These are phyloP conservation scores for human DNA, from an alignment of 2,113 vertebrate species.

Conservation along the genomic window GRCh38 chr2:215194501-215195000, in stretches of 20 bases:
- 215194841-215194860: not conserved
- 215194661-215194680: conserved; percentile 63
- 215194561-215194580: conserved; percentile 13
- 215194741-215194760: not conserved
- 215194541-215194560: not conserved
- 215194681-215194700: conserved; percentile 34
- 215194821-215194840: not conserved
- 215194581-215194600: not conserved
- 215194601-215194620: conserved; percentile 48
- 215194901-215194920: too few species aligned
- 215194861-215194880: not conserved
- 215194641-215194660: conserved; percentile 49
- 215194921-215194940: not conserved
- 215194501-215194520: not conserved
- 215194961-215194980: not conserved
- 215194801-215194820: conserved; percentile 8
- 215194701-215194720: conserved; percentile 15
- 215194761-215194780: not conserved
- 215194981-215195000: too few species aligned
- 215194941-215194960: conserved; percentile 48
- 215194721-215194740: conserved; percentile 44
- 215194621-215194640: not conserved
- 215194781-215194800: conserved; percentile 32
- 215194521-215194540: not conserved
- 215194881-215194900: not conserved